Percentiles rank a stretch among this genome's conserved stretches.
Evolutionary conservation across 2,888 invertebrate genomes (phyloP).

Genomic region (Chironomus tentans): DNA sequence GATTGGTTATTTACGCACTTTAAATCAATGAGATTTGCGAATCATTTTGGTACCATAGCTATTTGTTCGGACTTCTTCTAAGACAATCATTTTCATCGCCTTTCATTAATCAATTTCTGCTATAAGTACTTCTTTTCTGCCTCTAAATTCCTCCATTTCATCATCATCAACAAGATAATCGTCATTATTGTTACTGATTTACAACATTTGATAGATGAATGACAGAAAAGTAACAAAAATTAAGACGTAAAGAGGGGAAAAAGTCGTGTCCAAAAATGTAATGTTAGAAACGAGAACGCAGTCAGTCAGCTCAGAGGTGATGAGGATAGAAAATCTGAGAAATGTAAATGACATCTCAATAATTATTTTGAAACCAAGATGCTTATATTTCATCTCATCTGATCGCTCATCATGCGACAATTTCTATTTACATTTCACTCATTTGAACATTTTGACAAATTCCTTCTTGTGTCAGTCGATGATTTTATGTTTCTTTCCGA

Average conservation of each 20-base stretch:
- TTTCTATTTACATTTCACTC: not conserved
- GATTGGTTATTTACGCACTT: no score
- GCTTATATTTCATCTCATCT: not conserved
- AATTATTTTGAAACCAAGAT: not conserved
- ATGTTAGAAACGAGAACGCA: not conserved
- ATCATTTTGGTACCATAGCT: no score
- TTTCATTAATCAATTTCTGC: no score
- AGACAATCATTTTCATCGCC: no score
- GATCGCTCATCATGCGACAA: not conserved
- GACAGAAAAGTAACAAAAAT: not conserved
- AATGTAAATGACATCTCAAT: constrained; percentile 21
- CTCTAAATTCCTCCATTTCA: no score
- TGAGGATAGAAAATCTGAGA: not conserved
- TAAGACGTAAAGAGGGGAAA: not conserved
- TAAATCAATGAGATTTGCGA: no score
- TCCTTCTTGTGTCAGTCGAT: not conserved
- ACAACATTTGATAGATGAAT: not conserved
- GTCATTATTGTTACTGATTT: no score
- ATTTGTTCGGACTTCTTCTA: no score
- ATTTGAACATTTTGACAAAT: not conserved
- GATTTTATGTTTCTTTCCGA: not conserved
- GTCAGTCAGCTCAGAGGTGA: not conserved
- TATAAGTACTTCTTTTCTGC: no score
- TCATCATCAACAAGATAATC: no score
- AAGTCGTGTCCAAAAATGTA: no score